Conservation (phyloP, 2,113 vertebrate genomes). For the Heloderma charlesbogerti region DNA sequence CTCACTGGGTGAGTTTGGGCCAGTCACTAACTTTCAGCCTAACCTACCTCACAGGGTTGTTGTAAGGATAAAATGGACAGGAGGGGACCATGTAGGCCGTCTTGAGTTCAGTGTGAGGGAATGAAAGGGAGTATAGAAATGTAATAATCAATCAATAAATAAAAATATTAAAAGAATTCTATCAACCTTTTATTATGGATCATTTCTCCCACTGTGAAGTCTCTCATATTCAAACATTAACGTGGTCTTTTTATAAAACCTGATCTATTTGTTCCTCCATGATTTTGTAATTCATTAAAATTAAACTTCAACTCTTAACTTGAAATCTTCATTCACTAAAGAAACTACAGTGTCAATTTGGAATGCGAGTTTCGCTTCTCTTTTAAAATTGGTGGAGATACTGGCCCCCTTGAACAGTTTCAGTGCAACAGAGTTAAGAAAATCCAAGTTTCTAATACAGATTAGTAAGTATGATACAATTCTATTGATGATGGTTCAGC, state of each 20-base stretch:
- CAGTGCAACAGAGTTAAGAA: conserved; percentile 30
- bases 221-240: background rate
- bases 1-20: too few species aligned
- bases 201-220: conserved; percentile 1
- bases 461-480: background rate
- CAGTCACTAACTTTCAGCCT: too few species aligned
- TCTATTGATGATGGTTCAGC: conserved; percentile 40
- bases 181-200: background rate
- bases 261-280: conserved; percentile 25
- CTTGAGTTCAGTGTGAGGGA: too few species aligned
- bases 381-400: conserved; percentile 28
- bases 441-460: conserved; percentile 31
- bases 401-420: background rate
- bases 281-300: conserved; percentile 19
- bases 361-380: conserved; percentile 6
- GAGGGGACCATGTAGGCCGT: too few species aligned
- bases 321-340: conserved; percentile 7
- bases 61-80: too few species aligned
- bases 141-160: too few species aligned
- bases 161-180: background rate
- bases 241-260: background rate
- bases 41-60: too few species aligned
- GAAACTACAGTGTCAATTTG: background rate
- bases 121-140: too few species aligned
- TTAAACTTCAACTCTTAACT: conserved; percentile 31